Conservation (phyloP, 2,113 vertebrate species). For the Notiomystis cincta region DNA sequence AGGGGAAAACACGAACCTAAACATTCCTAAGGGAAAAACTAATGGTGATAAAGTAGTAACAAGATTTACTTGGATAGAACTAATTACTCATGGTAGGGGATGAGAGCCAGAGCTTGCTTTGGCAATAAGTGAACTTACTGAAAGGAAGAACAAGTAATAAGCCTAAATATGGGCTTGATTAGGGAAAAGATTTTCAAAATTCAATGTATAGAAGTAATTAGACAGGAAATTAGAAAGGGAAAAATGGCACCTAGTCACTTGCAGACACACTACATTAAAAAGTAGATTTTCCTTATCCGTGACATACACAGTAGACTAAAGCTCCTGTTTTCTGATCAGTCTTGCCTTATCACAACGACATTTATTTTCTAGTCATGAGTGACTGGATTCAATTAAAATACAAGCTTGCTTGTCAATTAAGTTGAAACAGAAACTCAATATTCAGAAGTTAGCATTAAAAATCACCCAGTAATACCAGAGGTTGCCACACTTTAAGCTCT, state of each 20-base stretch:
- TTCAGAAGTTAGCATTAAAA: background rate
- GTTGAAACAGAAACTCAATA: background rate
- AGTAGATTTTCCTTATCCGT: background rate
- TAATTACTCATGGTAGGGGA: conserved; percentile 14
- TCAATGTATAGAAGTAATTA: background rate
- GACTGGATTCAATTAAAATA: conserved; percentile 16
- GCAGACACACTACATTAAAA: background rate
- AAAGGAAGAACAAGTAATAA: background rate
- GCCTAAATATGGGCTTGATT: background rate
- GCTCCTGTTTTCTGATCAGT: background rate
- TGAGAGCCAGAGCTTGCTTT: conserved; percentile 23
- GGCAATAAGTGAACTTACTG: background rate
- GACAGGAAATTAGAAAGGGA: background rate
- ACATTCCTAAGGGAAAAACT: conserved; percentile 2
- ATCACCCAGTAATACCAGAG: background rate
- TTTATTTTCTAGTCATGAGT: background rate
- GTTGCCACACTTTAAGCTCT: background rate
- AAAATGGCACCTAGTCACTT: background rate
- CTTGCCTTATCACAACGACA: background rate
- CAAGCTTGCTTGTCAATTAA: background rate
- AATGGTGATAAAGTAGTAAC: conserved; percentile 48
- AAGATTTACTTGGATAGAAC: conserved; percentile 1
- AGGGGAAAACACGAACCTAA: background rate
- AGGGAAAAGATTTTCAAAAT: background rate
- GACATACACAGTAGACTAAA: background rate